These are phyloP conservation scores for Zaprionus davidi DNA, from an alignment of 1,140 invertebrate genomes.

Conservation along the genomic window DNA sequence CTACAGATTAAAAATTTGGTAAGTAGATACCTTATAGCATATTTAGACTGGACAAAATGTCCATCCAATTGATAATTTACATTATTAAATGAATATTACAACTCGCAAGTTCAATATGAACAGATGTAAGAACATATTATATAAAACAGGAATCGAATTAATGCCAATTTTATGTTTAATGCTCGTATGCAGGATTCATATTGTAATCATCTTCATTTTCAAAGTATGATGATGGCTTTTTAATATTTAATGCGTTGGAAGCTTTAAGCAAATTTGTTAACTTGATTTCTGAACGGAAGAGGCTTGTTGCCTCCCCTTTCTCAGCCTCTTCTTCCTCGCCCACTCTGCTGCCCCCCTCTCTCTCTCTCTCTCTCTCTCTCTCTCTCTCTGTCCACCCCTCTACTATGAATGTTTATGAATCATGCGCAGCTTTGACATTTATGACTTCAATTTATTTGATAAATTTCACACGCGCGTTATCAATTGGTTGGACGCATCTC, in stretches of 20 bases:
- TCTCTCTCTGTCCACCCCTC: not conserved
- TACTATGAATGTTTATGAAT: constrained; percentile 58
- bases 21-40: no score
- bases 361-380: constrained; percentile 2
- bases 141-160: no score
- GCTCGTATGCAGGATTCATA: not conserved
- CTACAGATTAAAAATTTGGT: not conserved
- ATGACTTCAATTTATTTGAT: constrained; percentile 82
- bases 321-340: not conserved
- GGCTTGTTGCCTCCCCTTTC: not conserved
- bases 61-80: no score
- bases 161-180: no score
- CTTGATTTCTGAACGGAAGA: constrained; percentile 38
- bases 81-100: no score
- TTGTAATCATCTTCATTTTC: not conserved
- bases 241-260: constrained; percentile 24
- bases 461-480: constrained; percentile 83
- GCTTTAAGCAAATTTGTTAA: constrained; percentile 63
- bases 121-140: no score
- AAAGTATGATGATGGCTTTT: constrained; percentile 44
- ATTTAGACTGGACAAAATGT: no score
- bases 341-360: not conserved
- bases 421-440: constrained; percentile 79
- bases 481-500: constrained; percentile 59
- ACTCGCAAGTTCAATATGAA: no score